These are phyloP conservation scores for Deilephila elpenor DNA, from an alignment of 2,888 invertebrate species.

Conservation along the genomic window DNA sequence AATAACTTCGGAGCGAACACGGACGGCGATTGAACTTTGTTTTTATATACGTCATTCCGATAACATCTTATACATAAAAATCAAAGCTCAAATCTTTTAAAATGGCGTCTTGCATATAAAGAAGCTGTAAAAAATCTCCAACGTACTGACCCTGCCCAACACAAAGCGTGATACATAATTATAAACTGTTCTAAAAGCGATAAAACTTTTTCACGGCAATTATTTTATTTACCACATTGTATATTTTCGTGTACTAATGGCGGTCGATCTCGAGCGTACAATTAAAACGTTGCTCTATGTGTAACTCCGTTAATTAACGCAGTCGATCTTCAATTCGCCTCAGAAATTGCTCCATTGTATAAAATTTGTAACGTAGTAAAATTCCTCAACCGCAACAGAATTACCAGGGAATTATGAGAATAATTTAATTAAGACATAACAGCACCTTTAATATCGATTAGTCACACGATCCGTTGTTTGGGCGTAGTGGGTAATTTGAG, in stretches of 20 bases:
- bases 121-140: background rate
- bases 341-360: conserved; percentile 76
- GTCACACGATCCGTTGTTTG: conserved; percentile 80
- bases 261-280: conserved; percentile 19
- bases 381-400: conserved; percentile 70
- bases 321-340: conserved; percentile 73
- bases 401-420: conserved; percentile 73
- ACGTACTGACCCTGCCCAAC: background rate
- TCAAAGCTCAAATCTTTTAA: too few relatives aligned
- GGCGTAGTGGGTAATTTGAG: conserved; percentile 81
- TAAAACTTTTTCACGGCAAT: conserved; percentile 38
- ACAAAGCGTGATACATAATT: conserved; percentile 15
- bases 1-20: too few relatives aligned
- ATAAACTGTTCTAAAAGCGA: conserved; percentile 37
- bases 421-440: conserved; percentile 84
- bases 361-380: conserved; percentile 79
- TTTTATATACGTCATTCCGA: too few relatives aligned
- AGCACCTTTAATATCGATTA: conserved; percentile 82
- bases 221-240: conserved; percentile 39
- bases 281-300: conserved; percentile 53
- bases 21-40: too few relatives aligned
- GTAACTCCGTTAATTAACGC: conserved; percentile 71
- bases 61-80: too few relatives aligned
- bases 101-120: too few relatives aligned
- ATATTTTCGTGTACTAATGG: conserved; percentile 35